phyloP scores from a whole-genome alignment of 1,140 invertebrate species.

The Zaprionus capensis region DNA sequence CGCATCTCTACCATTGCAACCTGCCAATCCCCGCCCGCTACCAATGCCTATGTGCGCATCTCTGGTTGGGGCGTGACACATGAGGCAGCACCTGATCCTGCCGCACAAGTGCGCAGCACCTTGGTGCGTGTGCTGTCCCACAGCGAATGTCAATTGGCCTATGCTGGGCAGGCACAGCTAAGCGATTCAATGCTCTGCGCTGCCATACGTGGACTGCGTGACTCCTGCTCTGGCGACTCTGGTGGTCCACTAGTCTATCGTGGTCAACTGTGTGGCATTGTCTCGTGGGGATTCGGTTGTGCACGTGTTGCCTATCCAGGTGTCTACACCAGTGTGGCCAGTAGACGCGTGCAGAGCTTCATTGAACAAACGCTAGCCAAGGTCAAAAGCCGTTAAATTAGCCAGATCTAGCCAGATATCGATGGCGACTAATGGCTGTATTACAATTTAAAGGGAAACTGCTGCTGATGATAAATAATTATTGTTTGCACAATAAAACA shows the following conservation, averaged over 20 bases:
- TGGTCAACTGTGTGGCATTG: slow-evolving; percentile 87
- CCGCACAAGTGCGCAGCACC: slow-evolving; percentile 66
- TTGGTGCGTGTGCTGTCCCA: slow-evolving; percentile 55
- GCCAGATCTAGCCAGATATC: neutral
- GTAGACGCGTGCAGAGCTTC: slow-evolving; percentile 55
- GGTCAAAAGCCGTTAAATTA: neutral
- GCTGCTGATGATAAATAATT: slow-evolving; percentile 72
- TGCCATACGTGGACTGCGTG: slow-evolving; percentile 61
- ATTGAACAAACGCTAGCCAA: slow-evolving; percentile 46
- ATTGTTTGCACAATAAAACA: slow-evolving; percentile 71
- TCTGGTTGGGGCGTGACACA: slow-evolving; percentile 72
- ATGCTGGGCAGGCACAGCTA: slow-evolving; percentile 55
- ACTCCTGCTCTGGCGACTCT: slow-evolving; percentile 88
- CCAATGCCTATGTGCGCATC: slow-evolving; percentile 64
- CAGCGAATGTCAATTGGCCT: slow-evolving; percentile 61
- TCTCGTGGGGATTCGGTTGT: slow-evolving; percentile 87
- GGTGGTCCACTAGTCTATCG: slow-evolving; percentile 87
- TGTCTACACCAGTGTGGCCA: slow-evolving; percentile 91
- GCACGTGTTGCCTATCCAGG: slow-evolving; percentile 89
- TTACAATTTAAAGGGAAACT: slow-evolving; percentile 49
- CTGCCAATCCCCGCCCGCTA: slow-evolving; percentile 46
- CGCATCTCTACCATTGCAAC: slow-evolving; percentile 55
- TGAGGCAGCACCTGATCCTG: slow-evolving; percentile 52
- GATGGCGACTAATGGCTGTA: slow-evolving; percentile 22
- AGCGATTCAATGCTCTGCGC: slow-evolving; percentile 79